phyloP scores from a whole-genome alignment of 2,888 invertebrate species.

The Aphidius colemani region DNA sequence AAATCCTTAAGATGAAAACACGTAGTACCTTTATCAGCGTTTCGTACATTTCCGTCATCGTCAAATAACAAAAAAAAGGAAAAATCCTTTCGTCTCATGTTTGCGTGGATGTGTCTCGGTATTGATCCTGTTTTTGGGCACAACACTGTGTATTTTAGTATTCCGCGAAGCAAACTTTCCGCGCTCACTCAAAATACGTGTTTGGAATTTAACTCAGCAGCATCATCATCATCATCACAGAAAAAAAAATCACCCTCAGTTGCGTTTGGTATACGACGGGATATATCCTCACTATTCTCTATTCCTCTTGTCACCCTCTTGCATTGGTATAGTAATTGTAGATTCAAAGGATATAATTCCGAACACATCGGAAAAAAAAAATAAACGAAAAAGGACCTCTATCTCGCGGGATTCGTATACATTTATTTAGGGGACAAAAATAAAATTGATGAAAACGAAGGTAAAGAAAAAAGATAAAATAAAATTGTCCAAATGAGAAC shows the following conservation, averaged over 20 bases:
- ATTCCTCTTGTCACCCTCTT: conserved; percentile 9
- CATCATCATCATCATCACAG: neutral
- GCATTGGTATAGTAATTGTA: conserved; percentile 52
- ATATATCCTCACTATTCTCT: conserved; percentile 12
- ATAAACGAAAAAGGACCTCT: conserved; percentile 9
- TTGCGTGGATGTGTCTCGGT: conserved; percentile 36
- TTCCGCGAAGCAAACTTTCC: conserved; percentile 56
- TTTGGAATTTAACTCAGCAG: conserved; percentile 33
- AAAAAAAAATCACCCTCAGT: too few species aligned
- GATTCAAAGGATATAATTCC: conserved; percentile 61
- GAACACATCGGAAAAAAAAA: conserved; percentile 35
- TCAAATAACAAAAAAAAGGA: conserved; percentile 13
- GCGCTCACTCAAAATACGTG: conserved; percentile 35
- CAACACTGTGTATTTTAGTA: conserved; percentile 49
- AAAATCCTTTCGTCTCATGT: conserved; percentile 22
- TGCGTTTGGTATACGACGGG: too few species aligned
- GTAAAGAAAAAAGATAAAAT: conserved; percentile 6
- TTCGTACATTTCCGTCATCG: neutral
- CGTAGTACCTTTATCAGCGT: conserved; percentile 2
- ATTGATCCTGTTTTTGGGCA: conserved; percentile 56
- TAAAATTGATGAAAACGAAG: conserved; percentile 10
- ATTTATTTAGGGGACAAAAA: conserved; percentile 1
- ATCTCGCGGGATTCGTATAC: neutral
- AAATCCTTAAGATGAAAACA: neutral
- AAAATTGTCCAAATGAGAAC: conserved; percentile 17